Conservation (phyloP, 2,113 vertebrate species). For the Nyctibius bracteatus region DNA sequence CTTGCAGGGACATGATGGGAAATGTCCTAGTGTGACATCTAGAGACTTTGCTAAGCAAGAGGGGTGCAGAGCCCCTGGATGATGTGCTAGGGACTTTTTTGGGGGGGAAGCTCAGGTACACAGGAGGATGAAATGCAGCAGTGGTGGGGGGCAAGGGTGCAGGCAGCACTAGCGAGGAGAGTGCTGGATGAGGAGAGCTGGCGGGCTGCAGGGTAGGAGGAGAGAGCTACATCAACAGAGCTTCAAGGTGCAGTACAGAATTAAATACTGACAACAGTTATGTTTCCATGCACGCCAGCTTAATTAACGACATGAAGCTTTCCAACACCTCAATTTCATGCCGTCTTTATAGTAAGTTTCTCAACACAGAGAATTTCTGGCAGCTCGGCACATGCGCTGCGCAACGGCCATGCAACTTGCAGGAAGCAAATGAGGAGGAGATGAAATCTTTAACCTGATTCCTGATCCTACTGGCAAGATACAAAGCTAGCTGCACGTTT, state of each 20-base stretch:
- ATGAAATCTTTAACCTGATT: slow-evolving; percentile 14
- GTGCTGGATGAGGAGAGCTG: not conserved
- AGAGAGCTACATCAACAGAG: not conserved
- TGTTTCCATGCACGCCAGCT: not conserved
- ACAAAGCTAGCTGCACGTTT: not conserved
- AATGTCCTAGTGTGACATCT: not conserved
- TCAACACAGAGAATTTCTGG: not conserved
- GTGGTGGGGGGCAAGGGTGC: not conserved
- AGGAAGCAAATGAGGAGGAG: not conserved
- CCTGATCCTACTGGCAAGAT: not conserved
- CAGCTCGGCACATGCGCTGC: not conserved
- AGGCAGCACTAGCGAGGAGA: not conserved
- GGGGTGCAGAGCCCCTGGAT: not conserved
- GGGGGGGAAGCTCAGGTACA: not conserved
- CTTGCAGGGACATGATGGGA: not conserved
- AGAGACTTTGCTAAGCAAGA: not conserved
- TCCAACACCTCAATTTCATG: slow-evolving; percentile 55
- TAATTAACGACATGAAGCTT: slow-evolving; percentile 40
- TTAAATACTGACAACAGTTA: slow-evolving; percentile 36
- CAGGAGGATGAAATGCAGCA: not conserved
- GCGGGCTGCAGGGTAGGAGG: not conserved
- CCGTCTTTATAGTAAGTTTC: slow-evolving; percentile 27
- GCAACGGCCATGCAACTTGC: not conserved
- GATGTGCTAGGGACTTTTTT: not conserved
- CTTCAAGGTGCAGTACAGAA: not conserved